Percentiles rank a stretch among this genome's conserved stretches.
phyloP scores from a whole-genome alignment of 2,888 invertebrate genomes.

The Thecocarcelia acutangulata region DNA sequence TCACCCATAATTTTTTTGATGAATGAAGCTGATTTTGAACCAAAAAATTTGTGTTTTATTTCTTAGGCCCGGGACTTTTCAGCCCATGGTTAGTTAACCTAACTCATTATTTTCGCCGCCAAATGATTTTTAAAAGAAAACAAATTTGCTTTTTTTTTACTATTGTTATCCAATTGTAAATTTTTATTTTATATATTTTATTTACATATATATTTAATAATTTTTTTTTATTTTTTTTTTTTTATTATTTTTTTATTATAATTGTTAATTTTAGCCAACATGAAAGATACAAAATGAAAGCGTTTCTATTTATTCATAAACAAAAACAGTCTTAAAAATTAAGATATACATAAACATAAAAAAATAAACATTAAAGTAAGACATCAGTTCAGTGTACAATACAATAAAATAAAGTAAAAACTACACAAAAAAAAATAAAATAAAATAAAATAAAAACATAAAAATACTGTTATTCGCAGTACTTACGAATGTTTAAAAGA shows the following conservation, averaged over 20 bases:
- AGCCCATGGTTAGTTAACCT: no score
- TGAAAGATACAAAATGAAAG: constrained; percentile 48
- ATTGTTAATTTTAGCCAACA: constrained; percentile 33
- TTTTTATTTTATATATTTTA: constrained; percentile 58
- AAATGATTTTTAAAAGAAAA: constrained; percentile 2
- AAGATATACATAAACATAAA: constrained; percentile 38
- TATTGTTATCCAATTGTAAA: constrained; percentile 64
- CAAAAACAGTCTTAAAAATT: constrained; percentile 46
- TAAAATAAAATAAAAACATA: constrained; percentile 23
- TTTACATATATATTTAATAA: constrained; percentile 29
- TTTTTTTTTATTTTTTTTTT: constrained; percentile 30
- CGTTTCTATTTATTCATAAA: constrained; percentile 40
- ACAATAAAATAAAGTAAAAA: constrained; percentile 40
- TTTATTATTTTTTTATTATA: constrained; percentile 29
- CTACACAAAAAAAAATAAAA: constrained; percentile 27
- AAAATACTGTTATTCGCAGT: constrained; percentile 46
- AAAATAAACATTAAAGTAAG: constrained; percentile 30
- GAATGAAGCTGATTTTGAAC: no score
- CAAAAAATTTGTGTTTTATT: no score
- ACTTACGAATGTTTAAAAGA: constrained; percentile 3
- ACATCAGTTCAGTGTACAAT: constrained; percentile 61
- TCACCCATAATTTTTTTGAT: no score
- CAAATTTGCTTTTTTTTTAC: constrained; percentile 22
- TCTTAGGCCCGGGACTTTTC: no score
- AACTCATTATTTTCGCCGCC: no score